A percentile compares a stretch with the other conserved stretches of the same genome.
phyloP scores from a whole-genome alignment of 2,888 invertebrate species.

The Melangyna quadrimaculata region DNA sequence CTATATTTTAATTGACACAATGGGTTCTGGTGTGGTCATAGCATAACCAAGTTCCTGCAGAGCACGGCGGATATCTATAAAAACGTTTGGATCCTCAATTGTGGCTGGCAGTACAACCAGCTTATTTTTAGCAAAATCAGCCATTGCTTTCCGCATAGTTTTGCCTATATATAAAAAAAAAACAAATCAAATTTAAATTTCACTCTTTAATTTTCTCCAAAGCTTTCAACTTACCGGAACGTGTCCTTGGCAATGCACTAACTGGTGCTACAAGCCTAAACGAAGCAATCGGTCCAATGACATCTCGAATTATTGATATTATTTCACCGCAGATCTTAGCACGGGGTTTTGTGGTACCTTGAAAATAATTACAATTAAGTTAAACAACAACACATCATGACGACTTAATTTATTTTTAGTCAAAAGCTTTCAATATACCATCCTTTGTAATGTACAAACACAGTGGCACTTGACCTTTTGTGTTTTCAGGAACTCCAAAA shows the following conservation, averaged over 20 bases:
- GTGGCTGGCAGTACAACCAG: conserved; percentile 90
- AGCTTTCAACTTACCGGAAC: conserved; percentile 86
- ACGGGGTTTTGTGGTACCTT: conserved; percentile 68
- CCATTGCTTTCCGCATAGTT: conserved; percentile 89
- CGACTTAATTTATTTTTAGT: not conserved
- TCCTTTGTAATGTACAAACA: conserved; percentile 91
- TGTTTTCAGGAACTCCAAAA: conserved; percentile 92
- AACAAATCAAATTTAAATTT: not conserved
- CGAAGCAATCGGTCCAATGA: conserved; percentile 89
- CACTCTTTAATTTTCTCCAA: not conserved
- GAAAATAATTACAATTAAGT: not conserved
- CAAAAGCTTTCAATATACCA: conserved; percentile 55
- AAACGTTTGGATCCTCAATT: conserved; percentile 93
- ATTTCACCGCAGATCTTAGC: conserved; percentile 79
- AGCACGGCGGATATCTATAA: conserved; percentile 88
- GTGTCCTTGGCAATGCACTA: conserved; percentile 91
- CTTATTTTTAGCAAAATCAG: conserved; percentile 91
- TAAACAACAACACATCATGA: not conserved
- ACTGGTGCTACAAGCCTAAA: conserved; percentile 91
- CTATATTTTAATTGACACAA: conserved; percentile 72
- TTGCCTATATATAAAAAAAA: conserved; percentile 71
- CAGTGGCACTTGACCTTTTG: conserved; percentile 95
- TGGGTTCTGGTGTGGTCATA: conserved; percentile 86
- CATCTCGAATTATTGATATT: conserved; percentile 79
- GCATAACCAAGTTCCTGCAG: conserved; percentile 90